Percentiles rank a stretch among this genome's conserved stretches.
Evolutionary conservation across 2,888 invertebrate genomes (phyloP).

Genomic region (Frankliniella intonsa): DNA sequence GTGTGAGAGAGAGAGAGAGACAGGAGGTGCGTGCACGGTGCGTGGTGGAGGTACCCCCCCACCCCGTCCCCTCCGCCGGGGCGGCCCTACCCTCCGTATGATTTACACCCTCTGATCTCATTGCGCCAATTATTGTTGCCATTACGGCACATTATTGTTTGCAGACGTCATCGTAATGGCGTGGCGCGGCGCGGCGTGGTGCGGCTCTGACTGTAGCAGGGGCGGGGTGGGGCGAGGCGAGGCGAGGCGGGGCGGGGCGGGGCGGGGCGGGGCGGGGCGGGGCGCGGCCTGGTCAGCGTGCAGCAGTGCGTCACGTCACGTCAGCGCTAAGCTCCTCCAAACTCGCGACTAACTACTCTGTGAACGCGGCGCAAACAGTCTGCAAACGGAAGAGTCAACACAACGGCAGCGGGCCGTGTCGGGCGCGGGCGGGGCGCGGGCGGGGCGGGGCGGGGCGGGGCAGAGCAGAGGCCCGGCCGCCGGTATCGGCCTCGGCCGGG

Average conservation of each 20-base stretch:
- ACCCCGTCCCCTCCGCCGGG: too few species aligned
- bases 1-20: background rate
- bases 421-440: background rate
- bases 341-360: background rate
- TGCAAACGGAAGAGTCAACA: slow-evolving; percentile 12
- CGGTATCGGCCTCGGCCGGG: background rate
- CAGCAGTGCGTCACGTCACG: background rate
- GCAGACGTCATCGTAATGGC: slow-evolving; percentile 4
- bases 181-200: background rate
- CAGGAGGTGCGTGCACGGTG: background rate
- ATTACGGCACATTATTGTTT: slow-evolving; percentile 12
- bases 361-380: background rate
- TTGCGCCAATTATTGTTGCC: slow-evolving; percentile 2
- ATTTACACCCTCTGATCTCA: slow-evolving; percentile 4
- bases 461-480: background rate
- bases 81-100: background rate
- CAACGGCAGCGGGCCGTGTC: background rate
- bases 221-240: background rate
- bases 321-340: background rate
- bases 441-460: background rate
- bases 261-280: background rate
- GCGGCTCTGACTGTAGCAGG: too few species aligned
- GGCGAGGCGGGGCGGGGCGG: background rate
- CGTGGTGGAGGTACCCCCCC: background rate
- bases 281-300: background rate